These are phyloP conservation scores for Cerastoderma edule DNA, from an alignment of 2,888 invertebrate species.

Conservation along the genomic window DNA sequence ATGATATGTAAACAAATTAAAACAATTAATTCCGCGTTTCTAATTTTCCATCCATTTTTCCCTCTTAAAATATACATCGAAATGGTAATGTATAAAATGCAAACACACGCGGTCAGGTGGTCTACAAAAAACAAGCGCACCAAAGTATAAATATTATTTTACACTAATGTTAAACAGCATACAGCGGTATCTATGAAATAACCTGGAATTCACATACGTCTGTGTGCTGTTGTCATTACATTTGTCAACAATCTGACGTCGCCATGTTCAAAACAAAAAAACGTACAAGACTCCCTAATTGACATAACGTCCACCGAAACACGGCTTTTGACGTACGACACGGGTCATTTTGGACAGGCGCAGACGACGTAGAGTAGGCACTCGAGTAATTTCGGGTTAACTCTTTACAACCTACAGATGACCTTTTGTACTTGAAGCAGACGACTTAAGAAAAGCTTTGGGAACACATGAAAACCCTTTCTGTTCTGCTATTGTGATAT, in stretches of 20 bases:
- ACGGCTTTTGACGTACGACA: conserved; percentile 9
- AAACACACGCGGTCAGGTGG: not conserved
- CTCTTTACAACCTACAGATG: not conserved
- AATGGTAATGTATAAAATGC: not conserved
- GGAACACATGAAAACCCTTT: not conserved
- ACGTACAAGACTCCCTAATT: conserved; percentile 12
- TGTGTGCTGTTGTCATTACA: no score
- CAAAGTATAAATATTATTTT: not conserved
- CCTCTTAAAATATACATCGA: not conserved
- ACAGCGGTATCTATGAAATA: not conserved
- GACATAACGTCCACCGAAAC: conserved; percentile 3
- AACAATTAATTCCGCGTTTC: no score
- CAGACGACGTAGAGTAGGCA: not conserved
- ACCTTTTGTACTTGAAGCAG: not conserved
- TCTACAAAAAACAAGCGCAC: not conserved
- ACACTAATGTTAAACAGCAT: not conserved
- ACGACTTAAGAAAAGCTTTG: no score
- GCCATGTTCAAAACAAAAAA: conserved; percentile 2
- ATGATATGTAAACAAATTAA: no score
- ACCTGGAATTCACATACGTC: not conserved
- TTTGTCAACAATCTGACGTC: not conserved
- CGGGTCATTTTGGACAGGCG: conserved; percentile 3
- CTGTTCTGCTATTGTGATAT: not conserved
- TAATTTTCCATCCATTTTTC: no score
- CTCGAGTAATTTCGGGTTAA: not conserved